phyloP scores from a whole-genome alignment of 2,888 invertebrate genomes.

The Ditula angustiorana region DNA sequence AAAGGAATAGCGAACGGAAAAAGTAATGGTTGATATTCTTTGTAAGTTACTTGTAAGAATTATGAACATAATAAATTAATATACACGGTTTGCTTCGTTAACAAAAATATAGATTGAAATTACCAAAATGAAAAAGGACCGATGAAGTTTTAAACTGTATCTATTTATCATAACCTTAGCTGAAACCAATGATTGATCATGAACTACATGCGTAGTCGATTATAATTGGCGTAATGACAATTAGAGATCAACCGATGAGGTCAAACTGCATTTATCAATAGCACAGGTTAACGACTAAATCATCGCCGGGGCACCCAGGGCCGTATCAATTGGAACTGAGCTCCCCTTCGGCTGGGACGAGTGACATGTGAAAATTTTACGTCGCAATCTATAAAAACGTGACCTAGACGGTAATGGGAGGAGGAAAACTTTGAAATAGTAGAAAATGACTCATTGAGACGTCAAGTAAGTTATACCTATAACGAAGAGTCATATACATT shows the following conservation, averaged over 20 bases:
- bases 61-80: background rate
- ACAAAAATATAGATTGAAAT: too few relatives aligned
- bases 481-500: too few relatives aligned
- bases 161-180: background rate
- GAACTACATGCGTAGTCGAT: constrained; percentile 18
- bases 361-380: constrained; percentile 50
- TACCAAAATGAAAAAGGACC: background rate
- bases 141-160: background rate
- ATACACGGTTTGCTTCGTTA: background rate
- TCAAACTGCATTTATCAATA: constrained; percentile 71
- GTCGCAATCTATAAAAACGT: constrained; percentile 43
- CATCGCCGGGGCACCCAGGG: constrained; percentile 71
- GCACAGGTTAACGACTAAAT: constrained; percentile 81
- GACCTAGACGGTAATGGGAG: background rate
- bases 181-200: constrained; percentile 18
- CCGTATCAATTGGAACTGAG: constrained; percentile 73
- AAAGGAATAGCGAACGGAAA: constrained; percentile 32
- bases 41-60: background rate
- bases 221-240: constrained; percentile 45
- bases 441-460: background rate
- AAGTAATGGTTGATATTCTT: constrained; percentile 3
- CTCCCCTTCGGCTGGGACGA: constrained; percentile 48
- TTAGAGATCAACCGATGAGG: constrained; percentile 64
- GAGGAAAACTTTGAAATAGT: background rate
- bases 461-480: too few relatives aligned